Evolutionary conservation across 2,888 invertebrate genomes (phyloP).

Genomic region (Tenthredo distinguenda): DNA sequence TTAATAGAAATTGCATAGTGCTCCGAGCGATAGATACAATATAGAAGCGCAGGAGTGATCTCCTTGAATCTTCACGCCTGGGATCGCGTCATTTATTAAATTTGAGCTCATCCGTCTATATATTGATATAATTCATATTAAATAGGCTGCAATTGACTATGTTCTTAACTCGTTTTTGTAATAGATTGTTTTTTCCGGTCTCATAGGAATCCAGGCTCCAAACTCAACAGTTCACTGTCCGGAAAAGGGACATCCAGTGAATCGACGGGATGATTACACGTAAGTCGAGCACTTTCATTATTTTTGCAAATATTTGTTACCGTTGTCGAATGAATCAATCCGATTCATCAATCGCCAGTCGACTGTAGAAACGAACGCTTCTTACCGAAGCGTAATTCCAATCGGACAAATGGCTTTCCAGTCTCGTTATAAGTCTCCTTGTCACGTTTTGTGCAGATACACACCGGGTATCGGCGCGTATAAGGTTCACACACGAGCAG

Average conservation of each 20-base stretch:
- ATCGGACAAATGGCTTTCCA: too few species aligned
- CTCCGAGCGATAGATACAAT: neutral
- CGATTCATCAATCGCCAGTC: too few species aligned
- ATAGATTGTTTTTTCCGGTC: neutral
- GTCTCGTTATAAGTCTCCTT: neutral
- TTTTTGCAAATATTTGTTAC: neutral
- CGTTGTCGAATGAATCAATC: neutral
- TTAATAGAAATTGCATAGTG: neutral
- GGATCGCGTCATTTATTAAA: neutral
- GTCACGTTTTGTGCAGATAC: neutral
- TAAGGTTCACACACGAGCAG: neutral
- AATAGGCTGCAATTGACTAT: neutral
- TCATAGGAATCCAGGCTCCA: neutral
- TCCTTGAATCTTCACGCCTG: neutral
- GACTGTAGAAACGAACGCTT: too few species aligned
- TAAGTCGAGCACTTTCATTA: neutral
- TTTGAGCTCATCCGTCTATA: neutral
- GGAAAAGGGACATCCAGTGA: neutral
- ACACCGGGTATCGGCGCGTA: slow-evolving; percentile 15
- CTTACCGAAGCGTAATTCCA: too few species aligned
- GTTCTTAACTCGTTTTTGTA: neutral
- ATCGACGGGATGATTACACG: neutral
- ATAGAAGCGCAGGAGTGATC: neutral
- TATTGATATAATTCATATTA: too few species aligned
- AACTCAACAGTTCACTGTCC: neutral